Conservation (phyloP, 2,113 vertebrate genomes). For the Gasterosteus nipponicus region DNA sequence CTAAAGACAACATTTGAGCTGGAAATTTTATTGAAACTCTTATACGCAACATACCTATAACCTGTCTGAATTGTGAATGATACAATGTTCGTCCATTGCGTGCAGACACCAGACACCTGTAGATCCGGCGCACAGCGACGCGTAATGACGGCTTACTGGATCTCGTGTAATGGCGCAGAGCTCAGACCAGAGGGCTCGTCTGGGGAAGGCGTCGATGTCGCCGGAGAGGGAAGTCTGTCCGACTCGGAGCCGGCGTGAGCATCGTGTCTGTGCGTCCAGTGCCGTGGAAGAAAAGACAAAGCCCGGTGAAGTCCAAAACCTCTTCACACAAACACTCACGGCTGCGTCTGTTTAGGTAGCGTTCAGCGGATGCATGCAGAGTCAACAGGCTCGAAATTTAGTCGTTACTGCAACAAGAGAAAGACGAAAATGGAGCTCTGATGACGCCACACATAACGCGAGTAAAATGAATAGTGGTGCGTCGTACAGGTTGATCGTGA, state of each 20-base stretch:
- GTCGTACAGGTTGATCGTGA: constrained; percentile 13
- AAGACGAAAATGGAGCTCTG: constrained; percentile 21
- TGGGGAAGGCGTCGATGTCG: constrained; percentile 22
- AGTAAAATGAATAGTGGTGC: constrained; percentile 42
- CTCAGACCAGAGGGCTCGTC: constrained; percentile 21
- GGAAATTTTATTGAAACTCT: constrained; percentile 9
- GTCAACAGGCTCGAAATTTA: constrained; percentile 42
- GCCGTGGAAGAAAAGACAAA: constrained; percentile 32
- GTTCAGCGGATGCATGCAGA: constrained; percentile 42
- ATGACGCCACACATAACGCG: constrained; percentile 44
- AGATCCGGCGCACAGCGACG: constrained; percentile 12
- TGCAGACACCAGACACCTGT: constrained; percentile 6
- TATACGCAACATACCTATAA: background rate
- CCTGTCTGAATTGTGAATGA: constrained; percentile 9
- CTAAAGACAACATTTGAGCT: background rate
- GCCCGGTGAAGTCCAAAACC: constrained; percentile 17
- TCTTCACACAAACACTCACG: constrained; percentile 23
- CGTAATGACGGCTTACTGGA: constrained; percentile 27
- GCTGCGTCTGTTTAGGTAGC: constrained; percentile 33
- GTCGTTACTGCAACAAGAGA: constrained; percentile 22
- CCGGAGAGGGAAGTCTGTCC: constrained; percentile 3
- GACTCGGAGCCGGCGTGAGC: constrained; percentile 23
- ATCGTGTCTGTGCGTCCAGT: constrained; percentile 56
- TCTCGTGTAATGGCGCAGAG: constrained; percentile 23
- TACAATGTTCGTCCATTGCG: constrained; percentile 1